Evolutionary conservation across 2,797 vertebrate genomes (phyloP), one percentile per base, ranked within the genome.

Genomic region (Hippoglossus hippoglossus): DNA sequence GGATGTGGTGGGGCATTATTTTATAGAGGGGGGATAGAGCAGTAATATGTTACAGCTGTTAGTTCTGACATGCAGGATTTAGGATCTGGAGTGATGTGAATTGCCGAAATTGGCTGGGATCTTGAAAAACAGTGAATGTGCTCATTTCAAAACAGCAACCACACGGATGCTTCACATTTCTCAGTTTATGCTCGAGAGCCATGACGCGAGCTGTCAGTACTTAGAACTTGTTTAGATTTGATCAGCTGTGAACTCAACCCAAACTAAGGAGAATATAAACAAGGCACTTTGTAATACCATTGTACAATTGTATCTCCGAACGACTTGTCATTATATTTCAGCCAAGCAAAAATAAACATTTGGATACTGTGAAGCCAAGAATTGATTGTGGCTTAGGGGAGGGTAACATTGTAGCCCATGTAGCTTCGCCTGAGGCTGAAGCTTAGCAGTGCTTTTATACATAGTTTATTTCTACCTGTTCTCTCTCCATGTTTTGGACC

Each of bases 391-490:
- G 90, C 92, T 92, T 91, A 90, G 77, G 87, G 90, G 87, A 91
- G 86, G 87, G 79, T 89, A 90, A 87, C 86, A 90, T 85, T 74
- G 85, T 91, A 91, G 92, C 90, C 90, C 59, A 22, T 90, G 88
- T 88, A 92, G 91, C 86, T 93, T 89, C 62, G 92, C 93, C 91
- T 49, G 71, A 78, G 91, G 92, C 92, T 87, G 81, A 85, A 91
- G 92, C 91, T 94, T 92, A 94, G 87, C 91, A 83, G 75, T 86
- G 90, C 92, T 93, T 93, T 94, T 93, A 91, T 91, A 93, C 91
- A 91, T 91, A 90, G 82, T 91, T 92, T 92, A 91, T 93, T 94
- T 87, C 92, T 93, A 92, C 90, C 93, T 93, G 92, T 91, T 92
- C 90, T 91, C 87, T 81, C 85, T 86, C 89, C 84, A 88, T 92